Evolutionary conservation across 2,113 vertebrate genomes (phyloP).

Genomic region (Echinops telfairi): DNA sequence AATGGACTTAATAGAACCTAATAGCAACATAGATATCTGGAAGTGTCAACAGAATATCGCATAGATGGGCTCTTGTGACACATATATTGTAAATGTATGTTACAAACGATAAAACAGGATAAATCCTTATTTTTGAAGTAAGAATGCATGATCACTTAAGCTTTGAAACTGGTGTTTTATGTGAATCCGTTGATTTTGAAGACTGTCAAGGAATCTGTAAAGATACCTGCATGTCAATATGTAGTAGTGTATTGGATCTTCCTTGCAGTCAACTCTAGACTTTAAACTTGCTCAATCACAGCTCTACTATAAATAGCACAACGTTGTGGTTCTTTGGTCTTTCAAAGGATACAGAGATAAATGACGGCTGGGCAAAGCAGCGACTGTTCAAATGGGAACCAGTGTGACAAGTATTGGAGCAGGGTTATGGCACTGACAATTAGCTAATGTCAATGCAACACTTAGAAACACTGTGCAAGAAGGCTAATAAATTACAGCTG

Average conservation of each 20-base stretch:
- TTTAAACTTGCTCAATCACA: slow-evolving; percentile 18
- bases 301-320: neutral
- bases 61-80: too few species aligned
- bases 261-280: slow-evolving; percentile 16
- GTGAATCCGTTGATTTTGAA: slow-evolving; percentile 38
- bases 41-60: too few species aligned
- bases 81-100: too few species aligned
- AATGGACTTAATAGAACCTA: too few species aligned
- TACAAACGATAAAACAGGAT: too few species aligned
- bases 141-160: neutral
- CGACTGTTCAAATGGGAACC: slow-evolving; percentile 41
- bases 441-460: slow-evolving; percentile 65
- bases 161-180: neutral
- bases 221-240: neutral
- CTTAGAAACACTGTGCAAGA: slow-evolving; percentile 53
- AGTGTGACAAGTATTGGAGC: slow-evolving; percentile 2
- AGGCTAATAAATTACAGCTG: slow-evolving; percentile 64
- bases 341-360: slow-evolving; percentile 22
- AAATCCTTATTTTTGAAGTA: slow-evolving; percentile 47
- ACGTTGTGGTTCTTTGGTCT: neutral
- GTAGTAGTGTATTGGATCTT: neutral
- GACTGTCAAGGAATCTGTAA: slow-evolving; percentile 20
- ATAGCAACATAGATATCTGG: too few species aligned
- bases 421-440: slow-evolving; percentile 37
- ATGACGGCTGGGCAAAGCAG: slow-evolving; percentile 29